Conservation (phyloP, 2,888 invertebrate genomes). For the Halocaridina rubra region DNA sequence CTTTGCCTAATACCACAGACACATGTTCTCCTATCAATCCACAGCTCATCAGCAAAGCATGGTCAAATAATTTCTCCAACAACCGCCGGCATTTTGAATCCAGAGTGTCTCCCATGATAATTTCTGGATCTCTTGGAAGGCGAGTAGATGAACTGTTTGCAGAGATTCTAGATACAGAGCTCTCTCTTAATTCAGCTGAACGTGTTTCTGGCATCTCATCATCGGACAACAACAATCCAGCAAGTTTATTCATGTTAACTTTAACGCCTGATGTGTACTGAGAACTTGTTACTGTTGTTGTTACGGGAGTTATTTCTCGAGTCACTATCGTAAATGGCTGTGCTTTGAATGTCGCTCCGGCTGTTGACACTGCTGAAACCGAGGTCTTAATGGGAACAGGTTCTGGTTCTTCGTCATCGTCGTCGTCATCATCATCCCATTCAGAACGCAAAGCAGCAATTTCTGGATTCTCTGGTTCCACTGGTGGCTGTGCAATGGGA, state of each 20-base stretch:
- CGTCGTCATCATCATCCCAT: conserved; percentile 62
- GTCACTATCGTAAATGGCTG: conserved; percentile 51
- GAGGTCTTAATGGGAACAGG: background rate
- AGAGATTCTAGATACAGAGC: background rate
- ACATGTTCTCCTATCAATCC: conserved; percentile 60
- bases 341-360: background rate
- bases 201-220: background rate
- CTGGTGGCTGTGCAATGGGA: background rate
- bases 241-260: conserved; percentile 61
- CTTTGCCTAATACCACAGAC: conserved; percentile 56
- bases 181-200: background rate
- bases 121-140: conserved; percentile 23
- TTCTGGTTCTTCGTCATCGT: conserved; percentile 27
- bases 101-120: conserved; percentile 42
- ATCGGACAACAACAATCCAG: conserved; percentile 46
- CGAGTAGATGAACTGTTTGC: background rate
- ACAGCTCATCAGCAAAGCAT: conserved; percentile 47
- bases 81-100: conserved; percentile 59
- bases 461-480: conserved; percentile 50
- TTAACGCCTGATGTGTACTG: conserved; percentile 55
- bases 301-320: conserved; percentile 45
- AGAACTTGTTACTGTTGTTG: conserved; percentile 46
- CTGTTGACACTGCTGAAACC: background rate
- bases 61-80: conserved; percentile 56
- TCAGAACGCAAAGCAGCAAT: conserved; percentile 61